Evolutionary conservation across 2,888 invertebrate genomes (phyloP).

Genomic region (Anticlea derivata): DNA sequence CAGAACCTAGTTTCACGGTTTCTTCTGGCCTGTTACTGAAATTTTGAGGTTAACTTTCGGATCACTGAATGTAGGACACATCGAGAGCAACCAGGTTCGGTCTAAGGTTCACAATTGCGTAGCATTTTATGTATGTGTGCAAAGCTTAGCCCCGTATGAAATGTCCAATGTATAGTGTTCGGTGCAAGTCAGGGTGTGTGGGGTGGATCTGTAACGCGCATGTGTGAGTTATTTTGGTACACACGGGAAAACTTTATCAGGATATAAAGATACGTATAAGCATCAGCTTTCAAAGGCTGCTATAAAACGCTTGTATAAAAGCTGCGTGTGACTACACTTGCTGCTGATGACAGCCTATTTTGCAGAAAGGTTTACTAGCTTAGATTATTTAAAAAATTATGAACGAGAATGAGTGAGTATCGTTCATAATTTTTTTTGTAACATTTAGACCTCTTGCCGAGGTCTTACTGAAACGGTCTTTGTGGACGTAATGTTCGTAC

Average conservation of each 20-base stretch:
- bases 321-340: too few relatives aligned
- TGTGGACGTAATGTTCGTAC: too few relatives aligned
- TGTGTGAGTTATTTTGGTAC: slow-evolving; percentile 53
- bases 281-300: too few relatives aligned
- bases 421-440: too few relatives aligned
- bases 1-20: slow-evolving; percentile 48
- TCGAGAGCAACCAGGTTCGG: slow-evolving; percentile 53
- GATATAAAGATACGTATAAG: slow-evolving; percentile 25
- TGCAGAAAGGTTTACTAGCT: too few relatives aligned
- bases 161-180: slow-evolving; percentile 47
- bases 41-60: slow-evolving; percentile 78
- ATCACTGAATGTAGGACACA: slow-evolving; percentile 75
- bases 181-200: slow-evolving; percentile 40
- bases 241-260: slow-evolving; percentile 46
- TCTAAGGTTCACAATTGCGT: slow-evolving; percentile 65
- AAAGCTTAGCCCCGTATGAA: slow-evolving; percentile 44
- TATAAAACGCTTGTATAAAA: too few relatives aligned
- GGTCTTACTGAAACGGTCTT: too few relatives aligned
- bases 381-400: too few relatives aligned
- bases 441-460: too few relatives aligned
- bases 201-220: slow-evolving; percentile 44
- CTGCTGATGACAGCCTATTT: too few relatives aligned
- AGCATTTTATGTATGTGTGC: slow-evolving; percentile 53
- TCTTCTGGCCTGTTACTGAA: slow-evolving; percentile 57
- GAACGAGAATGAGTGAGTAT: too few relatives aligned